Base-by-base conservation (phyloP, 2,113 vertebrate genomes). In the Sterrhoptilus dennistouni region DNA sequence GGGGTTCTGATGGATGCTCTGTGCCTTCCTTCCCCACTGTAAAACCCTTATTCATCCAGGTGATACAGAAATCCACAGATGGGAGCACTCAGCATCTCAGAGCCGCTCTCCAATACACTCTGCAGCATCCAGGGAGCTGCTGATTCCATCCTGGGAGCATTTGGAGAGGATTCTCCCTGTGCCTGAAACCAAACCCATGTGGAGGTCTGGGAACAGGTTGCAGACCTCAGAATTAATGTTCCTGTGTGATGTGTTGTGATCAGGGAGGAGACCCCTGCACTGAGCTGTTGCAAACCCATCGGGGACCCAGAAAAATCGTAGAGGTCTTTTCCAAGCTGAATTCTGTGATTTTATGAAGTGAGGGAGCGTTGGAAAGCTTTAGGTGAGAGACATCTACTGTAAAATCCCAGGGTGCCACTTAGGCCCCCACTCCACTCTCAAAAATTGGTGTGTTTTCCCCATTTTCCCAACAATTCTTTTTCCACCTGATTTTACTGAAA, bases 361-460 rank as follows among this genome's bases (percentile, higher is more conserved):
- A 20, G 8, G 22, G 66, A 40, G 44, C 2, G 5, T 27, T 66
- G 71, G 42, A 52, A 42, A 63, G 44, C 54, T 56, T 33, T n/a
- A 54, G 17, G 20, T 33, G 57, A 25, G 35, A n/a, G 6, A 8
- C 6, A 11, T n/a, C 14, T 14, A 8, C 59, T 54, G 20, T 15
- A 33, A 57, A 78, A 61, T 2, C 1, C 25, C 42, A 9, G 23
- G 18, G 36, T 19, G 31, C 21, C 8, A 2, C 49, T 38, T 22
- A 25, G 28, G 25, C 6, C 22, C 36, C 27, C 2, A 0, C 56
- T 49, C 52, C 1, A 0, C 75, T 61, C 83, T 82, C 42, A 14
- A 0, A 78, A 70, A 65, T 15, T 1, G 5, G 5, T 25, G 23
- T 14, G 16, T 53, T 93, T 60, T 69, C 40, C 35, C 60, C 17